Evolutionary conservation across 2,888 invertebrate genomes (phyloP), one percentile per base, ranked within the genome.

Genomic region (Ctena decussata): DNA sequence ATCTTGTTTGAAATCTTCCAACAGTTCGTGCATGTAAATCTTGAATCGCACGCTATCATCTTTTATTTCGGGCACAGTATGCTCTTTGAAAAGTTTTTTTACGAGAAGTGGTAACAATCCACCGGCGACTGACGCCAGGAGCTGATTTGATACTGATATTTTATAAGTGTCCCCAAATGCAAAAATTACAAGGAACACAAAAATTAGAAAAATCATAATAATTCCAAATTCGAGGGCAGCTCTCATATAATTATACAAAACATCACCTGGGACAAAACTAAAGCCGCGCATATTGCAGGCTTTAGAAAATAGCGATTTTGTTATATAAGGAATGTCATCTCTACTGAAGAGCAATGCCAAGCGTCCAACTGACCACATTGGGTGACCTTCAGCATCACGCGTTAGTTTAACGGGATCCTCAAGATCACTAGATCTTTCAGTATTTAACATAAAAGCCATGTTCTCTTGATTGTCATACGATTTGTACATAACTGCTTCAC

Each of bases 361-460:
- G 27, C 86, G 72, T 0, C 76, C 78, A n/a, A 85, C 39, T 46
- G 75, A 73, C 90, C 91, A 91, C 39, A 84, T 79, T n/a, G 87
- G 80, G 3, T 57, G 30, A 5, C 82, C 79, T 21, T 79, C 73
- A 24, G 37, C 39, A 72, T 46, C 80, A 12, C 70, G 71, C 8
- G 69, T 35, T 6, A 87, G 30, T 12, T 70, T 32, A 0, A 85
- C 82, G 24, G 85, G 89, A n/a, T 85, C 83, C 12, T 87, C 82
- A 37, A 71, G 46, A 77, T 53, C 81, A 1, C 85, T 79, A 6
- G 81, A 82, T 37, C 89, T 80, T 6, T 86, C 89, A 0, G 91
- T 87, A 53, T 91, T 88, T 11, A 93, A 89, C 30, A 92, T 91
- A 77, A 95, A 93, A 0, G 93, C 94, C 0, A 91, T 92, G 80